Base-by-base conservation (phyloP, 2,888 invertebrate genomes). In the Labia minor region DNA sequence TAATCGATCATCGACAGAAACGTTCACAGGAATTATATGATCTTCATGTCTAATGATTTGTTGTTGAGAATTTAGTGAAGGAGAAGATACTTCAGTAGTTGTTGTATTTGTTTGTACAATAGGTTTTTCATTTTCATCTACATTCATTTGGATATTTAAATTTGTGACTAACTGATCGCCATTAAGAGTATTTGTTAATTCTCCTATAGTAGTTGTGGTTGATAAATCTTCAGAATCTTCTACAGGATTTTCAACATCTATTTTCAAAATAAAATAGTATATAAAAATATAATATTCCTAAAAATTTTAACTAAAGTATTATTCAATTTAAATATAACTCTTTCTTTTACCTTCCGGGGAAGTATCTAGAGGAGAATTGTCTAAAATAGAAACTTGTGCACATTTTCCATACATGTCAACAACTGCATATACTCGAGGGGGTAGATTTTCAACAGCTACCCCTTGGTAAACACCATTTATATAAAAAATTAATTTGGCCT, bases 381-480 rank as follows among this genome's bases (percentile, higher is more conserved):
- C 79, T 16, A 80, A 79, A 71, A 83, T 79, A 61, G 88, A 85
- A 33, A 92, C 86, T 80, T 90, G 90, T 19, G 88, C 86, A 77
- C 90, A 91, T 77, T 89, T 88, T 1, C 91, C 92, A 76, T 90
- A 92, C 73, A 92, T 80, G 77, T 92, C 90, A 19, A 92, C 84
- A 49, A 92, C 83, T 21, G 87, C 91, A 80, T 84, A 90, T 8
- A 92, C 82, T 67, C 84, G 82, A 19, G 81, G 75, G 0, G 95
- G 95, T 71, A 95, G 80, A 72, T 87, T 87, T 71, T 81, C 83
- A 0, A 90, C 92, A 1, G 94, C 95, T 37, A 92, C 82, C 0
- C 95, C 95, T 76, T 94, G 91, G 19, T 92, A 89, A 72, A 88
- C 84, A 1, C 92, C 93, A 77, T 95, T 95, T 18, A 95, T 84